Evolutionary conservation across 1,140 invertebrate genomes (phyloP), one percentile per base, ranked within the genome.

Genomic region (Periplaneta americana): DNA sequence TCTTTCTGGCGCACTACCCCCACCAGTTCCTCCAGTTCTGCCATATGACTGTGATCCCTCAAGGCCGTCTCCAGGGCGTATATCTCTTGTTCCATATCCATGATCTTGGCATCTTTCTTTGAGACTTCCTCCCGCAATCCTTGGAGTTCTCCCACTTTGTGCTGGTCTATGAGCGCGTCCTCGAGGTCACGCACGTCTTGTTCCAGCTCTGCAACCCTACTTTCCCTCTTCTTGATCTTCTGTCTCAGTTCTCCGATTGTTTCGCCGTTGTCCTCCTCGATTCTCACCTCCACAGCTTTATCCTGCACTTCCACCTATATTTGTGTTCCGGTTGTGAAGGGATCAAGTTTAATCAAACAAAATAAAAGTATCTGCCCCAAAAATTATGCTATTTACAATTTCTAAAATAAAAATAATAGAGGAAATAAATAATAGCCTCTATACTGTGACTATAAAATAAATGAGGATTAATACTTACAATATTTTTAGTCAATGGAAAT

Each of bases 111-210:
- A 18, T 74, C 36, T 34, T 28, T 39, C 37, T 34, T 35, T n/a
- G 28, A 11, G 8, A 80, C 17, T 34, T 75, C 78, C n/a, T 82
- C 74, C 15, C 37, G 80, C 32, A 78, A n/a, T 15, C 34, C 66
- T 22, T 37, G 33, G 22, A 39, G n/a, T 3, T 79, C 34, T 37
- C 22, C 78, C 28, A 13, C 79, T 15, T 80, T 74, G 17, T 48
- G 34, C 28, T 80, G 79, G 79, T 75, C 79, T 35, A 74, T 31
- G 28, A 80, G 35, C 3, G 34, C 81, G 11, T 77, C 34, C n/a
- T 89, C 81, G 31, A 91, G 84, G 82, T 92, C 90, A 79, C 90
- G 87, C 57, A 92, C 88, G 82, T 91, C 90, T 85, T 88, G 87
- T 79, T 92, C 90, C 76, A 91, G 88, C 84, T 92, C 90, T n/a